phyloP scores from a whole-genome alignment of 2,888 invertebrate genomes.

The Dromius quadrimaculatus region DNA sequence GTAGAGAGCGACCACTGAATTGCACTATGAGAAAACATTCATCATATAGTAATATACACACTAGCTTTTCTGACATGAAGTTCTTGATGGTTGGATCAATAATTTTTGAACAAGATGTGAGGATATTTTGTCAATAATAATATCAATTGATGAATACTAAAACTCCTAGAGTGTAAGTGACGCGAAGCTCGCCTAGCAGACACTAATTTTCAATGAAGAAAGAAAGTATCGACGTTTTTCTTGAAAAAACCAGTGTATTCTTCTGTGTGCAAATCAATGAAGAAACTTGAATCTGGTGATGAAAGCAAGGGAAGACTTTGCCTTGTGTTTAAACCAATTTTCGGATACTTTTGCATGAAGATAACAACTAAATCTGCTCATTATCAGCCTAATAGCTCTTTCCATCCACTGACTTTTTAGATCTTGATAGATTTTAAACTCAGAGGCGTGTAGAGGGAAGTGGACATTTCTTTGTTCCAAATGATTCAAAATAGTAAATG shows the following conservation, averaged over 20 bases:
- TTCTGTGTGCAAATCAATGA: slow-evolving; percentile 7
- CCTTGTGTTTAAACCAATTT: slow-evolving; percentile 5
- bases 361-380: slow-evolving; percentile 1
- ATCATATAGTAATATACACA: no score
- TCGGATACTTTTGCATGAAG: slow-evolving; percentile 6
- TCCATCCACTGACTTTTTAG: no score
- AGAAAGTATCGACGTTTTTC: slow-evolving; percentile 11
- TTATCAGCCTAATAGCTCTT: slow-evolving; percentile 28
- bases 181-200: background rate
- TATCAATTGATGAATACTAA: background rate
- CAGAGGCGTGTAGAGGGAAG: no score
- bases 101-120: background rate
- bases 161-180: no score
- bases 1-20: background rate
- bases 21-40: background rate
- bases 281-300: background rate
- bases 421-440: no score
- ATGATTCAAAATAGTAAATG: no score
- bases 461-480: no score
- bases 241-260: background rate
- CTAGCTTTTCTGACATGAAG: background rate
- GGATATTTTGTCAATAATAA: background rate
- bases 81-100: background rate
- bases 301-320: background rate
- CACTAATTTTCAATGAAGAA: slow-evolving; percentile 28